phyloP scores from a whole-genome alignment of 2,888 invertebrate species.

The Epistrophe grossulariae region DNA sequence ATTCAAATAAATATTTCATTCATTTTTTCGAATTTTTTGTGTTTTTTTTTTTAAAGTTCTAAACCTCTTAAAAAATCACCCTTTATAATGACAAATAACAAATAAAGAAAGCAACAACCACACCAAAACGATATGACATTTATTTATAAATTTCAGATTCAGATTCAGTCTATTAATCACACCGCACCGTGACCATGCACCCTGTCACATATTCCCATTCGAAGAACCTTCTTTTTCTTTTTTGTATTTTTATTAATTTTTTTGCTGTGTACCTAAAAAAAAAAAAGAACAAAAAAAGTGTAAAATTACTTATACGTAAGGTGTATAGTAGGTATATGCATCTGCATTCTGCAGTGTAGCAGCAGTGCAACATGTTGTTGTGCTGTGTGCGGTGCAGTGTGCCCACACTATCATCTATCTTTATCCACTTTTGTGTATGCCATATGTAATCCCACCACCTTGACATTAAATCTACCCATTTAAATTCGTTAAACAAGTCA shows the following conservation, averaged over 20 bases:
- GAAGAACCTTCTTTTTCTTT: slow-evolving; percentile 30
- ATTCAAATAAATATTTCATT: too few relatives aligned
- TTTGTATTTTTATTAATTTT: not conserved
- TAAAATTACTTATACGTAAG: slow-evolving; percentile 49
- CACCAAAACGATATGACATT: slow-evolving; percentile 59
- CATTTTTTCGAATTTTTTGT: too few relatives aligned
- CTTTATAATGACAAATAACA: slow-evolving; percentile 32
- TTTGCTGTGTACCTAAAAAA: not conserved
- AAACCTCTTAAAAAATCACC: not conserved
- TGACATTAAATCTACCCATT: slow-evolving; percentile 79
- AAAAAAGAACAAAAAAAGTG: slow-evolving; percentile 7
- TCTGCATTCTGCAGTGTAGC: not conserved
- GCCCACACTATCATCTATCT: slow-evolving; percentile 74
- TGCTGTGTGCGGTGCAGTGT: not conserved
- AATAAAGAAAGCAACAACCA: slow-evolving; percentile 38
- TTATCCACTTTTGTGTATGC: slow-evolving; percentile 70
- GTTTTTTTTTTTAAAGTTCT: too few relatives aligned
- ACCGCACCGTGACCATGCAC: slow-evolving; percentile 60
- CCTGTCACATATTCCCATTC: slow-evolving; percentile 67
- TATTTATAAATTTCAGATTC: slow-evolving; percentile 72
- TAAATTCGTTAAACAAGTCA: slow-evolving; percentile 77
- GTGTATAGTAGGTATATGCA: slow-evolving; percentile 29
- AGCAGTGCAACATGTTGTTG: slow-evolving; percentile 14
- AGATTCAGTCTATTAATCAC: slow-evolving; percentile 75
- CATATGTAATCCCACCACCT: slow-evolving; percentile 78